Conservation (phyloP, 2,797 vertebrate genomes). For the Adelosebastes latens region DNA sequence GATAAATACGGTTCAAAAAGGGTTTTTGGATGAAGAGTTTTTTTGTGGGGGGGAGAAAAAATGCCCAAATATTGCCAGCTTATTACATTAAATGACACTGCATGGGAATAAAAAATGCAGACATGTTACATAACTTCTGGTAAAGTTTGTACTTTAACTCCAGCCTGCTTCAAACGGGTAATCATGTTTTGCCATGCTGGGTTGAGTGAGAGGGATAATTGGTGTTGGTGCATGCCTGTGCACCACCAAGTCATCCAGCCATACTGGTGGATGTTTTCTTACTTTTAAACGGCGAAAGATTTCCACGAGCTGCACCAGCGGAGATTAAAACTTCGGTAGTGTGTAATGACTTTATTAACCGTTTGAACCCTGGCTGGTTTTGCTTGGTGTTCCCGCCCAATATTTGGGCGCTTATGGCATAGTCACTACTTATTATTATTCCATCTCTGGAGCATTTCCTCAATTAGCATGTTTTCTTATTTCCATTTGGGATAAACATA, state of each 20-base stretch:
- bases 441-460: no score
- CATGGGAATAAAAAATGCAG: constrained; percentile 70
- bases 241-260: constrained; percentile 19
- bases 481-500: not conserved
- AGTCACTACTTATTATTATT: not conserved
- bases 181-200: constrained; percentile 59
- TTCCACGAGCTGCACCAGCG: not conserved
- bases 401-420: no score
- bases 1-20: constrained; percentile 42
- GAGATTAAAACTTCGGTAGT: not conserved
- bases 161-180: constrained; percentile 49
- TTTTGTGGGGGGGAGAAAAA: constrained; percentile 25
- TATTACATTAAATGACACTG: constrained; percentile 79
- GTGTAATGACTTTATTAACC: not conserved
- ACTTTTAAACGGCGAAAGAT: constrained; percentile 1
- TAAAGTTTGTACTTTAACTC: constrained; percentile 64
- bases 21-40: constrained; percentile 57
- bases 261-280: not conserved
- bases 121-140: constrained; percentile 79
- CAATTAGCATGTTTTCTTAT: not conserved
- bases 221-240: not conserved
- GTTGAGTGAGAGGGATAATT: constrained; percentile 41
- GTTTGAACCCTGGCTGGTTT: not conserved
- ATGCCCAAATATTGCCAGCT: constrained; percentile 52
- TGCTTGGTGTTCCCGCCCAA: no score